phyloP scores from a whole-genome alignment of 2,797 vertebrate genomes.

The Aeoliscus strigatus region DNA sequence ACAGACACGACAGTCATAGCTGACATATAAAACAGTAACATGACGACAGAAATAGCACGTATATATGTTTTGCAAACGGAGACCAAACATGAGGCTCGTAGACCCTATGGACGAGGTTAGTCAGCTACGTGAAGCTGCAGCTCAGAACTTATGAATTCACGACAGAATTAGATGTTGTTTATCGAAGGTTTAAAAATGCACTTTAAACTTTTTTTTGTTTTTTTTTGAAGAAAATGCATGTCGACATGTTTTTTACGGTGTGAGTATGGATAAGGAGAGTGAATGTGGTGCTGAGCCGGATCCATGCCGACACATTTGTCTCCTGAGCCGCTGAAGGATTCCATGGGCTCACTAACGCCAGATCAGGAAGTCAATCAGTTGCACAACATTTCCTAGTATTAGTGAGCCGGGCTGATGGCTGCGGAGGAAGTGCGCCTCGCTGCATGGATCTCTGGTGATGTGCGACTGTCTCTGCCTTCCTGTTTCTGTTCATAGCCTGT shows the following conservation, averaged over 20 bases:
- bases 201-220: too few relatives aligned
- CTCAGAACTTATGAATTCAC: too few relatives aligned
- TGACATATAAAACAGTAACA: slow-evolving; percentile 45
- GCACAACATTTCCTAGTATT: slow-evolving; percentile 45
- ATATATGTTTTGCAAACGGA: slow-evolving; percentile 52
- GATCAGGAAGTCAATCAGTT: too few relatives aligned
- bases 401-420: slow-evolving; percentile 54
- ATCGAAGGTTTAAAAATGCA: background rate
- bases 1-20: slow-evolving; percentile 43
- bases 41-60: slow-evolving; percentile 45
- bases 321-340: slow-evolving; percentile 28
- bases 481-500: slow-evolving; percentile 26
- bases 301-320: slow-evolving; percentile 61
- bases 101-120: slow-evolving; percentile 62
- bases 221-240: background rate
- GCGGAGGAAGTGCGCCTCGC: slow-evolving; percentile 45
- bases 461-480: slow-evolving; percentile 44
- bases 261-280: slow-evolving; percentile 62
- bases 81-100: slow-evolving; percentile 52
- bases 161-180: slow-evolving; percentile 24
- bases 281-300: slow-evolving; percentile 54
- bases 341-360: slow-evolving; percentile 47
- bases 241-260: too few relatives aligned
- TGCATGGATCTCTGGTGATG: slow-evolving; percentile 67
- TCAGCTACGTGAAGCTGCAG: slow-evolving; percentile 54